These are phyloP conservation scores for Prinia subflava DNA, from an alignment of 2,113 vertebrate species.

Conservation along the genomic window DNA sequence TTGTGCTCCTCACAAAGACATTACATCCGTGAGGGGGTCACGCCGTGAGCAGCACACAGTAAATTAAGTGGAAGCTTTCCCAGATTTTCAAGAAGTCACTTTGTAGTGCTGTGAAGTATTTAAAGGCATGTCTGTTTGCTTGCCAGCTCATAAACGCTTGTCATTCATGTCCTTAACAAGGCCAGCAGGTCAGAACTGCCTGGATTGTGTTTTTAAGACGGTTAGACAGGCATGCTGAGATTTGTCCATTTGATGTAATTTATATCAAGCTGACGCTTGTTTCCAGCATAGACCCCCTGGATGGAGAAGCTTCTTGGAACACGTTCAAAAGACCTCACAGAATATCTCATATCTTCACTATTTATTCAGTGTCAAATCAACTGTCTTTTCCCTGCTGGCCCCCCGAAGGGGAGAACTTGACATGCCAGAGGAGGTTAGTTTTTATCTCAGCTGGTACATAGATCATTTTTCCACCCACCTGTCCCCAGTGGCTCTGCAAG, in stretches of 20 bases:
- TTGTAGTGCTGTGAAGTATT: slow-evolving; percentile 55
- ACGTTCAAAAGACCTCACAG: slow-evolving; percentile 19
- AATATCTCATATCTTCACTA: slow-evolving; percentile 34
- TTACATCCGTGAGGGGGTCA: slow-evolving; percentile 23
- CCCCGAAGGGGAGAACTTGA: slow-evolving; percentile 27
- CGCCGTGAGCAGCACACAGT: not conserved
- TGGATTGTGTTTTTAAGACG: slow-evolving; percentile 14
- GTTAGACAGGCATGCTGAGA: slow-evolving; percentile 58
- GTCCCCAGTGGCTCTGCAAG: slow-evolving; percentile 19
- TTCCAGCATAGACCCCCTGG: slow-evolving; percentile 33
- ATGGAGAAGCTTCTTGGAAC: slow-evolving; percentile 27
- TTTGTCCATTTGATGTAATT: slow-evolving; percentile 51
- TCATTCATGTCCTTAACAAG: slow-evolving; percentile 45
- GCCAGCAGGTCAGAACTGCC: slow-evolving; percentile 37
- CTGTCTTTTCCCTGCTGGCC: slow-evolving; percentile 11
- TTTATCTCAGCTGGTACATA: slow-evolving; percentile 3
- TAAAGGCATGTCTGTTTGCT: slow-evolving; percentile 57
- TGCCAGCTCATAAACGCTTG: slow-evolving; percentile 55
- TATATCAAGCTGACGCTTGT: slow-evolving; percentile 50
- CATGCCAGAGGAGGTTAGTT: not conserved
- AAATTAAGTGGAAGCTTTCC: slow-evolving; percentile 45
- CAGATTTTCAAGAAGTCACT: slow-evolving; percentile 20
- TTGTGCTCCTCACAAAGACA: slow-evolving; percentile 14
- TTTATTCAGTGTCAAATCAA: slow-evolving; percentile 19
- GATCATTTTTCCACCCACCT: slow-evolving; percentile 12